Base-by-base conservation (phyloP, 2,888 invertebrate genomes). In the Thumatha senex region DNA sequence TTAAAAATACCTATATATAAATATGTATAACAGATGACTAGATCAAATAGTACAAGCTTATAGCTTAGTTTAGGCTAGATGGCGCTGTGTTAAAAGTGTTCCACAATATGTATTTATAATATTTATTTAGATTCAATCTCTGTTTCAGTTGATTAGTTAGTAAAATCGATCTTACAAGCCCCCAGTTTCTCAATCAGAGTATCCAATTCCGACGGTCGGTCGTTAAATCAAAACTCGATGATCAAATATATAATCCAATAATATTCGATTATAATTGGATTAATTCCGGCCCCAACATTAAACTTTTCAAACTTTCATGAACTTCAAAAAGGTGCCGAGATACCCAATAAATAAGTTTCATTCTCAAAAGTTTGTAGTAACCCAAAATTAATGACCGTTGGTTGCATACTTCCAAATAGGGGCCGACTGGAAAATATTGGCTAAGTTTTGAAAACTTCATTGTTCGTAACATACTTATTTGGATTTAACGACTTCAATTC, bases 321-420 rank as follows among this genome's bases (percentile, higher is more conserved):
- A 46, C 54, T 54, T 54, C 55, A 40, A 40, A 59, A 59, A 56
- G 54, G 63, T 61, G 70, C 54, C 51, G 58, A 57, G 57, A 57
- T 67, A 69, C 54, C 67, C 69, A 67, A 68, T 70, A 70, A 67
- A 70, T 68, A 70, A 68, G 67, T 70, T 64, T 43, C 53, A 47
- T 54, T 60, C 64, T 62, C 62, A 55, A 54, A 68, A 68, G 46
- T 68, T 68, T 59, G 60, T 35, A 57, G 58, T 56, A 7, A 47
- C 51, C 11, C 50, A 40, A 8, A 47, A 40, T n/a, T 54, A 47
- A 54, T 55, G 60, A 43, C 66, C 58, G 57, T 50, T 24, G 18
- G 57, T 50, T 24, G 18, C 34, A 46, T 54, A 18, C 15, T 24
- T 9, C 1, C 1, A 10, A 52, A 46, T 41, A 14, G 39, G 34